A percentile compares a stretch with the other conserved stretches of the same genome.
Conservation (phyloP, 1,140 invertebrate species). For the Meloidogyne chitwoodi region DNA sequence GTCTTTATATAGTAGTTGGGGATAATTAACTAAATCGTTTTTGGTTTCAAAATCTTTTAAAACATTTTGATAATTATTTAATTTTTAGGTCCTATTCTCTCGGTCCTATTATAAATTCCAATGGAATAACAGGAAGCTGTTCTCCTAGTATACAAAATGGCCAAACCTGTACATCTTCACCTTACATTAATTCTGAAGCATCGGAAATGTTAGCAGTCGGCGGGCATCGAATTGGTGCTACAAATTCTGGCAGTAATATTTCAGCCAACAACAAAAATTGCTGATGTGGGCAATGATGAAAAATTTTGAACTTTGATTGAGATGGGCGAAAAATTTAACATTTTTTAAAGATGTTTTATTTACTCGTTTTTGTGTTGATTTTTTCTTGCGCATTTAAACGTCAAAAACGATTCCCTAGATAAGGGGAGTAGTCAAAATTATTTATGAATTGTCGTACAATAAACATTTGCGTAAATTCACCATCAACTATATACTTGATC, state of each 20-base stretch:
- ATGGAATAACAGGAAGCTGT: neutral
- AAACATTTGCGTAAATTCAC: no score
- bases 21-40: no score
- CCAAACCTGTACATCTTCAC: constrained; percentile 1
- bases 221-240: constrained; percentile 1
- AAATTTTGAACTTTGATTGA: neutral
- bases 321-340: neutral
- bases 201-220: constrained; percentile 19
- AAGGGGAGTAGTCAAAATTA: neutral
- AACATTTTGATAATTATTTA: neutral
- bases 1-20: no score
- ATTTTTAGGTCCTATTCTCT: constrained; percentile 16
- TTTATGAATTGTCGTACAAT: no score
- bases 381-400: neutral
- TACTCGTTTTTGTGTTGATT: neutral
- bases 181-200: constrained; percentile 2
- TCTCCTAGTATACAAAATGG: neutral
- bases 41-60: no score
- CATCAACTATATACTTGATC: no score
- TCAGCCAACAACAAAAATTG: neutral
- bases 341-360: neutral
- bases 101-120: neutral
- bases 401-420: neutral
- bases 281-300: neutral
- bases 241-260: neutral